Base-by-base conservation (phyloP, 2,888 invertebrate species). In the Agrotis clavis region DNA sequence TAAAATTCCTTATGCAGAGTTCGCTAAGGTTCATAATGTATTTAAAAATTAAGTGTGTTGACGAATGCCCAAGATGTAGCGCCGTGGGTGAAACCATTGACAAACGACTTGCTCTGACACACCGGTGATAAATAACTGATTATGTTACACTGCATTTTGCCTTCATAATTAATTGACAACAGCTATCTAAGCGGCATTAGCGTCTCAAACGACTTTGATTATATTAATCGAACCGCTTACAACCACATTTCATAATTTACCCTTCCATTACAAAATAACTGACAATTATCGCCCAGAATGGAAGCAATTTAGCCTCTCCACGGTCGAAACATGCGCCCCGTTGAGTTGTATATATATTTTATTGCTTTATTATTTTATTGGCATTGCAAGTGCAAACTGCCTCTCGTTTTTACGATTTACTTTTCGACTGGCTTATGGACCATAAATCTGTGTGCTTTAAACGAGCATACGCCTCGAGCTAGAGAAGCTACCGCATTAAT, bases 71-170 rank as follows among this genome's bases (percentile, higher is more conserved):
- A 88, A 93, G 94, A 91, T 87, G 91, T 86, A 89, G 88, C 89
- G 85, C 89, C 92, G 95, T 95, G 94, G 96, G 95, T 94, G 95
- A 94, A 93, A 93, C 93, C 88, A 88, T 92, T 95, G 96, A 95
- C 94, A 96, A 96, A 96, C 92, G 95, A 93, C 93, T 90, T 90
- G 89, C 90, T 90, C 92, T 94, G 95, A 94, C 95, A 92, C 94
- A 93, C 89, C 90, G 88, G 92, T 95, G 95, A 96, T 96, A 95
- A 96, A 96, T 96, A 95, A 94, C 96, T 95, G 95, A 96, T 95
- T 95, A 92, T 94, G 93, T 95, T 95, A 94, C 95, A 93, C 92
- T 92, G 91, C 92, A 93, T 95, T 95, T 95, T 92, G 93, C 93
- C 86, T 92, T 93, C 90, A 94, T 94, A 94, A 95, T 95, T 96